Percentiles rank a stretch among this genome's conserved stretches.
These are phyloP conservation scores for Aleiodes sp. DNA, from an alignment of 1,140 invertebrate genomes.

Conservation along the genomic window DNA sequence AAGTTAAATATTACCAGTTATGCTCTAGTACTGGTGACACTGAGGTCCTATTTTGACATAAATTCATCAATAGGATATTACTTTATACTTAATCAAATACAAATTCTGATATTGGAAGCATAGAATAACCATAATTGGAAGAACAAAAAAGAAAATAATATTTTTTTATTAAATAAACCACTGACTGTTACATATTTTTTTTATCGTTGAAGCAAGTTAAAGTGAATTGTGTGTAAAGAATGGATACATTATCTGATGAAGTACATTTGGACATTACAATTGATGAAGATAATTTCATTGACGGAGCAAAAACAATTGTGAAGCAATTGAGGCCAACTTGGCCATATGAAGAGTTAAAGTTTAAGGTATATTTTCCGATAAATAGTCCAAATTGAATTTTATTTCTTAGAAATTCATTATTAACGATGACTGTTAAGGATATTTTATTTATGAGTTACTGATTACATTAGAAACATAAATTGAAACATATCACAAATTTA, in stretches of 20 bases:
- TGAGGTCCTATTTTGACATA: too few species aligned
- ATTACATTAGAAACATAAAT: too few species aligned
- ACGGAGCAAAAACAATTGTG: slow-evolving; percentile 66
- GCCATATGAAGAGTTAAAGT: slow-evolving; percentile 63
- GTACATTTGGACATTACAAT: slow-evolving; percentile 62
- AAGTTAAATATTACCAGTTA: too few species aligned
- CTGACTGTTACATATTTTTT: neutral
- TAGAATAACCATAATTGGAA: neutral
- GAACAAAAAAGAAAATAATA: neutral
- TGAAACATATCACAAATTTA: too few species aligned
- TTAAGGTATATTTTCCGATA: slow-evolving; percentile 62
- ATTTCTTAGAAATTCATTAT: slow-evolving; percentile 5
- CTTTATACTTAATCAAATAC: too few species aligned
- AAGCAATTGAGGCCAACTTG: slow-evolving; percentile 67
- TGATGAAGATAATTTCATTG: slow-evolving; percentile 66
- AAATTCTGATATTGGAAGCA: too few species aligned
- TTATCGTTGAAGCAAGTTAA: neutral
- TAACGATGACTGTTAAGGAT: slow-evolving; percentile 5
- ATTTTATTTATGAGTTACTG: too few species aligned
- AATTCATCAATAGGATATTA: too few species aligned
- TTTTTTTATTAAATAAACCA: too few species aligned
- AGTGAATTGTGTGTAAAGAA: neutral
- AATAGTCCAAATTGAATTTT: neutral
- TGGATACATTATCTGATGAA: slow-evolving; percentile 35
- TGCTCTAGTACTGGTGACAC: too few species aligned